Percentiles rank a stretch among this genome's conserved stretches.
These are phyloP conservation scores for Bos javanicus DNA, from an alignment of 2,113 vertebrate genomes.

Conservation along the genomic window DNA sequence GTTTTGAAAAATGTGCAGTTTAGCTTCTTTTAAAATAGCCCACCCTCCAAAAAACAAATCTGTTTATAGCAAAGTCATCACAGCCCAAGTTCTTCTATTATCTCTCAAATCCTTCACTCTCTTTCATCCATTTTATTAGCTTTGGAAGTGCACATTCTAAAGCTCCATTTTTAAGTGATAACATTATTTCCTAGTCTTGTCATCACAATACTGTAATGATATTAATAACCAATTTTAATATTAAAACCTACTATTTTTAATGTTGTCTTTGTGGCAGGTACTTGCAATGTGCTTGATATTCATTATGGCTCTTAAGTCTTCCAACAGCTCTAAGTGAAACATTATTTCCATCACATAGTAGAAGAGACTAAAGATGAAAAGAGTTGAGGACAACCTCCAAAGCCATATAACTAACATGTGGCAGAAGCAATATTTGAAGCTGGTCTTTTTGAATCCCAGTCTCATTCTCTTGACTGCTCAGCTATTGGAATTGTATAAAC, in stretches of 20 bases:
- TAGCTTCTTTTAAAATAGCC: constrained; percentile 1
- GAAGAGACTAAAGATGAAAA: background rate
- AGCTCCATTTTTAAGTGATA: background rate
- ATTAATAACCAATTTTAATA: background rate
- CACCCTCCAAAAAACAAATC: background rate
- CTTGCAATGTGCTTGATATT: background rate
- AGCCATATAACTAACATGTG: background rate
- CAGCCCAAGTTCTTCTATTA: background rate
- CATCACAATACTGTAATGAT: background rate
- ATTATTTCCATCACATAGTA: background rate
- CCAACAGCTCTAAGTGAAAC: background rate
- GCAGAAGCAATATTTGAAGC: background rate
- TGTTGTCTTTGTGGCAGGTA: background rate
- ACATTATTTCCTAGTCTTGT: background rate
- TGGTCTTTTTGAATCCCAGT: background rate
- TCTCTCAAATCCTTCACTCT: background rate
- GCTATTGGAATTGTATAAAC: background rate
- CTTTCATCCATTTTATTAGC: background rate
- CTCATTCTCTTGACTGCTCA: background rate
- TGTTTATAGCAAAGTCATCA: background rate
- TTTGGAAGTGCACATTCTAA: background rate
- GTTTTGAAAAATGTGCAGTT: constrained; percentile 4
- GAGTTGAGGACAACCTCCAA: background rate
- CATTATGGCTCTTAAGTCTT: background rate
- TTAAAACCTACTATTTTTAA: background rate